These are phyloP conservation scores for Charina bottae DNA, from an alignment of 2,113 vertebrate genomes.

Conservation along the genomic window DNA sequence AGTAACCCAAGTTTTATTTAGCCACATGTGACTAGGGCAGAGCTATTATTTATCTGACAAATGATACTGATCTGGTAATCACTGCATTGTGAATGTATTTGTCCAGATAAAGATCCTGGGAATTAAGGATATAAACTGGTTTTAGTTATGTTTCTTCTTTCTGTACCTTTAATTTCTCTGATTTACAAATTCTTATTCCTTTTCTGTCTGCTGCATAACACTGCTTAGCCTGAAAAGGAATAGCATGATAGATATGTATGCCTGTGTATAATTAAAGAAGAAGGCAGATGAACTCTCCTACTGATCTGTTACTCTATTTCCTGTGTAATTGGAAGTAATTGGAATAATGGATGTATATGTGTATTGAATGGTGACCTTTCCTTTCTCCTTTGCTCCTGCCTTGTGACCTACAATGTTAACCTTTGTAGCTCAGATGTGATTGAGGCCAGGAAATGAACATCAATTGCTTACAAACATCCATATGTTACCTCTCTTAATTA, in stretches of 20 bases:
- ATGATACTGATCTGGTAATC: background rate
- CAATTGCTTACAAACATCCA: background rate
- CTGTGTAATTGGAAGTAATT: slow-evolving; percentile 1
- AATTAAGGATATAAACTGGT: background rate
- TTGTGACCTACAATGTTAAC: slow-evolving; percentile 12
- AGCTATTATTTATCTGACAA: background rate
- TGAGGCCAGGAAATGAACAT: background rate
- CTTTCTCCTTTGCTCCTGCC: background rate
- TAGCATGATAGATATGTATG: background rate
- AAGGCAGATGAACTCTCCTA: background rate
- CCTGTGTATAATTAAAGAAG: background rate
- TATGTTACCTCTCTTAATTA: slow-evolving; percentile 20
- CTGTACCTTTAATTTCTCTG: background rate
- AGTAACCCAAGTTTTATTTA: rapidly evolving
- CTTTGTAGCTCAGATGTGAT: background rate
- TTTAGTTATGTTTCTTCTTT: background rate
- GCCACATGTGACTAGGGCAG: background rate
- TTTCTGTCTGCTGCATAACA: background rate
- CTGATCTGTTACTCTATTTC: slow-evolving; percentile 11
- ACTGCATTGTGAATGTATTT: background rate
- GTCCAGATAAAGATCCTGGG: background rate
- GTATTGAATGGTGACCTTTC: background rate
- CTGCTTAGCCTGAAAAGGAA: background rate
- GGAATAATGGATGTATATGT: background rate
- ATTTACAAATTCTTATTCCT: background rate